Evolutionary conservation across 2,113 vertebrate genomes (phyloP).

Genomic region (Colinus virginianus): DNA sequence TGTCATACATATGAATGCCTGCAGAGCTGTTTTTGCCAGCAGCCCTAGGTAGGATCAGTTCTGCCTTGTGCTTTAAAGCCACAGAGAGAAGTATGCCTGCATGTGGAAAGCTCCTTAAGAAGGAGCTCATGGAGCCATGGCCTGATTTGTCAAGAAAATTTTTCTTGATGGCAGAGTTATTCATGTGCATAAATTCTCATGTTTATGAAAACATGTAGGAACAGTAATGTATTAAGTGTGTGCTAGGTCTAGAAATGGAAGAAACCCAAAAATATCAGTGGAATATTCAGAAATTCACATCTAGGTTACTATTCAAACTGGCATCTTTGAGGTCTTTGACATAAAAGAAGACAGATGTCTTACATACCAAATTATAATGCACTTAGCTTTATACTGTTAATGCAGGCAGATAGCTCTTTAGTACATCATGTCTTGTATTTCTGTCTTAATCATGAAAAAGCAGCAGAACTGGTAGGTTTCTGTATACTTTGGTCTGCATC

Average conservation of each 20-base stretch:
- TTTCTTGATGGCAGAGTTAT: neutral
- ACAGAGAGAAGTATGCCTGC: neutral
- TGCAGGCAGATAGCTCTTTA: neutral
- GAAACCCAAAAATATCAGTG: neutral
- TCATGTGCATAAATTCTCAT: neutral
- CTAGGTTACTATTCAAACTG: accelerated
- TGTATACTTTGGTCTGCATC: neutral
- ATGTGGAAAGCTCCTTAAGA: neutral
- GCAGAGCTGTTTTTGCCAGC: neutral
- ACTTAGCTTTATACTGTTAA: neutral
- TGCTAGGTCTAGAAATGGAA: neutral
- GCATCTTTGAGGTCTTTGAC: neutral
- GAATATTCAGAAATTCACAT: neutral
- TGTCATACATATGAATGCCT: neutral
- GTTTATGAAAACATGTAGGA: neutral
- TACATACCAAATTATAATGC: neutral
- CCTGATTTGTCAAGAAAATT: neutral
- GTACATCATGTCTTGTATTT: neutral
- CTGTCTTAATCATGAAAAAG: neutral
- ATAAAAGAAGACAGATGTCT: neutral
- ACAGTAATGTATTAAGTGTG: neutral
- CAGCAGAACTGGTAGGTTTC: neutral
- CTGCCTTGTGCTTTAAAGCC: neutral
- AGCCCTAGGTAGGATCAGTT: neutral
- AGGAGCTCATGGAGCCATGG: neutral